Evolutionary conservation across 2,888 invertebrate species (phyloP), one percentile per base, ranked within the genome.

Genomic region (Agonum fuliginosum): DNA sequence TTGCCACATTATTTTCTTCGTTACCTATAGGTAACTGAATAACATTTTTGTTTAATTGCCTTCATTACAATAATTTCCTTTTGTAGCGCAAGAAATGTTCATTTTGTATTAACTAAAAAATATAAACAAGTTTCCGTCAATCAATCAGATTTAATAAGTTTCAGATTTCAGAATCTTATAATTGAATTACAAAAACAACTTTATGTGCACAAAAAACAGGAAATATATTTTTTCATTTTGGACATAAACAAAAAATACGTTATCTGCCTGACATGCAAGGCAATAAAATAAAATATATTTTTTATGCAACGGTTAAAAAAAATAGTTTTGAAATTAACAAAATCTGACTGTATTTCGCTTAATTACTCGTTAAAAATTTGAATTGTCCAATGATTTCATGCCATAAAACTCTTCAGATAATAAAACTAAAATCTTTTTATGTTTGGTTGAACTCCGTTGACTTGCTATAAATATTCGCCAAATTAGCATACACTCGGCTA

Each of bases 401-500:
- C 17, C 46, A 17, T 46, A 46, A 46, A 46, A 46, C 12, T 46
- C 3, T 17, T 6, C 14, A 14, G 17, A 17, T 46, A 46, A 46
- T 46, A 46, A 46, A 46, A 46, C 2, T 46, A 46, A 46, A 46
- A 46, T 8, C 17, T 20, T 5, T 12, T 46, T 12, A 1, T 46
- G 17, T 58, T 24, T 43, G 46, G 22, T 12, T n/a, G n/a, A 70
- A 46, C 20, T 43, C 46, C 70, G 22, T 46, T 70, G 70, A 70
- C 70, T 70, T 27, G 41, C 2, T 6, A 34, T 20, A 46, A 70
- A 70, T 70, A 22, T 43, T 70, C 20, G 17, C 22, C 46, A 43
- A 70, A 70, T 58, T 58, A 58, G 58, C 41, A 70, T 70, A 46
- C 24, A 24, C 46, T 17, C 4, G 1, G 17, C 46, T 46, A 46